Percentiles rank a stretch among this genome's conserved stretches.
These are phyloP conservation scores for Prostheceraeus crozeri DNA, from an alignment of 2,888 invertebrate genomes.

Conservation along the genomic window DNA sequence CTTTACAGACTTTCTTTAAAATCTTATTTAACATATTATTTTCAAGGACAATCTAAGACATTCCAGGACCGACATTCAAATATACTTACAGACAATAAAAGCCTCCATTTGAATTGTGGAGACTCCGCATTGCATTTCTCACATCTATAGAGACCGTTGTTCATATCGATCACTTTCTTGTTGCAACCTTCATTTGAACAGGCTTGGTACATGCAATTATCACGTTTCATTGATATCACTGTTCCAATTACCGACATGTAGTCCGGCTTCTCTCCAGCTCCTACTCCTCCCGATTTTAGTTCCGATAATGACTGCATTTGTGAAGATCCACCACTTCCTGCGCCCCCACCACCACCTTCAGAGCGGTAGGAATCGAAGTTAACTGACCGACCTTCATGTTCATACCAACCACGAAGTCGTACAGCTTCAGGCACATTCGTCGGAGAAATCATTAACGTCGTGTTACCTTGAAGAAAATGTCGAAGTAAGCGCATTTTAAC, in stretches of 20 bases:
- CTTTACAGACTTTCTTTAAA: too few species aligned
- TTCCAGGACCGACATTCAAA: too few species aligned
- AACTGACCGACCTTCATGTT: slow-evolving; percentile 60
- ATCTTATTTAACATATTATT: too few species aligned
- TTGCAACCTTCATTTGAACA: slow-evolving; percentile 82
- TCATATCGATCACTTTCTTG: slow-evolving; percentile 83
- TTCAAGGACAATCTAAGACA: too few species aligned
- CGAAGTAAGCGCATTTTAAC: too few species aligned
- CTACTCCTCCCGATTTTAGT: slow-evolving; percentile 66
- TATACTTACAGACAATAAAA: slow-evolving; percentile 71
- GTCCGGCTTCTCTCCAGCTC: slow-evolving; percentile 67
- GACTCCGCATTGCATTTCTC: slow-evolving; percentile 84
- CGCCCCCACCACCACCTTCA: slow-evolving; percentile 44
- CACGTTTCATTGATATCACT: slow-evolving; percentile 69
- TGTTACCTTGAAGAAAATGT: too few species aligned
- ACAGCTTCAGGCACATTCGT: slow-evolving; percentile 69
- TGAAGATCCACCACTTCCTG: slow-evolving; percentile 42
- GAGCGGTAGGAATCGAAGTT: slow-evolving; percentile 48
- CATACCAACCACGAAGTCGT: slow-evolving; percentile 80
- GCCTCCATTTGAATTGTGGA: slow-evolving; percentile 75
- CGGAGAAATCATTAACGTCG: slow-evolving; percentile 28
- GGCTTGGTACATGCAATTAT: slow-evolving; percentile 80
- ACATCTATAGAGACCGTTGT: slow-evolving; percentile 79
- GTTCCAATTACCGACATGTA: slow-evolving; percentile 66
- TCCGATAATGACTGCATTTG: slow-evolving; percentile 71